Evolutionary conservation across 2,888 invertebrate species (phyloP), one percentile per base, ranked within the genome.

Genomic region (Cephus rjabovi): DNA sequence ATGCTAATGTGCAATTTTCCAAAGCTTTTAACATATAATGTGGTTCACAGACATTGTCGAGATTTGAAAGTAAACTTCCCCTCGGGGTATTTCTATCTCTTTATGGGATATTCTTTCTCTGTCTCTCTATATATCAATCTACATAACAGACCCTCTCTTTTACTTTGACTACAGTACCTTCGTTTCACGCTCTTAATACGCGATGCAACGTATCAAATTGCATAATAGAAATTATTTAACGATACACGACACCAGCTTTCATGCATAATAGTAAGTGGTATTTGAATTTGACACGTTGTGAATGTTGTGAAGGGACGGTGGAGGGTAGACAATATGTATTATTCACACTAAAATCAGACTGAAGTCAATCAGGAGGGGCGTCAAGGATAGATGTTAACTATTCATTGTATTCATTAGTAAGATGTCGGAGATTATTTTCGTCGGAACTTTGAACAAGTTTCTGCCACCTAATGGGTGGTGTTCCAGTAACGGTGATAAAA

Each of bases 341-440:
- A 85, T 85, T 84, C 80, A 81, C 11, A 11, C 34, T 74, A 71
- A 73, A 80, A 82, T 86, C 78, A 81, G 77, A 80, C 75, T 79
- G 79, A 77, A 84, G 82, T 78, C 79, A 79, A 79, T 75, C 81
- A 12, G 79, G 70, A 78, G 40, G 70, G 75, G 35, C 76, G 73
- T 34, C 75, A 68, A 76, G 69, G 76, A 12, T 73, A 34, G 34
- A 34, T 74, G 75, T 84, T 81, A 81, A 85, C 81, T 76, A 80
- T 82, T 83, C 78, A 85, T 34, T 74, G 69, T 34, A 76, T 84
- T 76, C 81, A 80, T 85, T 81, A 82, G 80, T 79, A 73, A 80
- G 15, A 31, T 33, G 70, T 33, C 33, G 70, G 70, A 31, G 33
- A 70, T 70, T 9, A 34, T 71, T 71, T 71, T 71, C 71, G 71